These are phyloP conservation scores for Cuniculus paca DNA, from an alignment of 2,797 vertebrate genomes.

Conservation along the genomic window DNA sequence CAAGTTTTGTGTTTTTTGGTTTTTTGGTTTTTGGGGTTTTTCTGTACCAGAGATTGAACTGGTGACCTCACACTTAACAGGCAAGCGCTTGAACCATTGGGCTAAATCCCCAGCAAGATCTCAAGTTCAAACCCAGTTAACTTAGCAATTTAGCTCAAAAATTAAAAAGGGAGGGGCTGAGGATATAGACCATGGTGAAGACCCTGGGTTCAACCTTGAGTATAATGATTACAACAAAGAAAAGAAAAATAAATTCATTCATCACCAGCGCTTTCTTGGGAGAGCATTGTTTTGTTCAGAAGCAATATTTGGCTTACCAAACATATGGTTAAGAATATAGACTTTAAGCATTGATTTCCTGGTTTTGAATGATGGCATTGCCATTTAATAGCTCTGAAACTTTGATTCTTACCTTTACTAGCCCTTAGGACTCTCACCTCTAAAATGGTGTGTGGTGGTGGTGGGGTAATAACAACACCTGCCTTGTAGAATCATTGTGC, in stretches of 20 bases:
- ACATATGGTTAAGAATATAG: conserved; percentile 16
- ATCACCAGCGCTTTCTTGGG: background rate
- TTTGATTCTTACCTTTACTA: conserved; percentile 16
- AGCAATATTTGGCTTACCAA: conserved; percentile 55
- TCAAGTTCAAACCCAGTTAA: background rate
- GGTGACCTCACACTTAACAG: no score
- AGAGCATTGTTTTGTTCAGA: conserved; percentile 39
- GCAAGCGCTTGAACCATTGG: no score
- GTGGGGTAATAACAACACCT: background rate
- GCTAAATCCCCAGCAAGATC: no score
- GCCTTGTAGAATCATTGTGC: background rate
- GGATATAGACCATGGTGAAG: background rate
- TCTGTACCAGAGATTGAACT: no score
- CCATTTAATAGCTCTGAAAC: background rate
- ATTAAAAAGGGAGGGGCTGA: background rate
- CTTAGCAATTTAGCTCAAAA: background rate
- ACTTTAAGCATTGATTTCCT: conserved; percentile 17
- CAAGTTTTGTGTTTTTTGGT: no score
- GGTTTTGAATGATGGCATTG: conserved; percentile 37
- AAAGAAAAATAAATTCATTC: background rate
- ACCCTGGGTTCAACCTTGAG: background rate
- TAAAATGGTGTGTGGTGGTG: background rate
- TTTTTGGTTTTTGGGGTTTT: no score
- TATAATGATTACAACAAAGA: background rate
- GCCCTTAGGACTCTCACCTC: background rate